Base-by-base conservation (phyloP, 2,888 invertebrate species). In the Conistra vaccinii region DNA sequence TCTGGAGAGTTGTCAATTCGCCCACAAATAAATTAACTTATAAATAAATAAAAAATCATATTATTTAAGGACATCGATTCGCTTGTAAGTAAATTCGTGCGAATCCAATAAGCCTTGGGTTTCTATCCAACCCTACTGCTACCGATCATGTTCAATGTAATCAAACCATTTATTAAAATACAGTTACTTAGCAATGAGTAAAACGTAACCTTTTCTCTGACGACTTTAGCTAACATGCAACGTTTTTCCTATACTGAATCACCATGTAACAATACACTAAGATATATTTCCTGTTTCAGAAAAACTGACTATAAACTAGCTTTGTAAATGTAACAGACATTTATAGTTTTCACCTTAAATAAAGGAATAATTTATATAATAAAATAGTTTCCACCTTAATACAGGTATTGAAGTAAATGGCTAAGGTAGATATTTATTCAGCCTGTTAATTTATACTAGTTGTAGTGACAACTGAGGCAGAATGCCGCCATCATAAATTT, bases 401-500 rank as follows among this genome's bases (percentile, higher is more conserved):
- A 57, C 53, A 68, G 14, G 61, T 73, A 86, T 77, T 77, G 76
- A 85, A 83, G 78, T 82, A 85, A 83, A 82, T 70, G 67, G 57
- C 39, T n/a, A 73, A 69, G 71, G 58, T 81, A 69, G 26, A 84
- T 72, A 76, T 83, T 82, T 82, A 83, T 83, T 63, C 85, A 78
- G 85, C 35, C 63, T 61, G 69, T 85, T 83, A 83, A 85, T 83
- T 83, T 83, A 83, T 85, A 82, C 82, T 76, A 77, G 82, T 72
- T 83, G 83, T 85, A 73, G 69, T 79, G 86, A 86, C 86, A 86
- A 85, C 80, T 82, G 77, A 79, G 81, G 76, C 73, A 83, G 75
- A 81, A 71, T 76, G 78, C 85, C 85, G 83, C 78, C 76, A 83
- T 85, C 83, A 85, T 86, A 87, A 79, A 85, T 85, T 83, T 65